These are phyloP conservation scores for Heterodera filipjevi DNA, from an alignment of 2,888 invertebrate species.

Conservation along the genomic window DNA sequence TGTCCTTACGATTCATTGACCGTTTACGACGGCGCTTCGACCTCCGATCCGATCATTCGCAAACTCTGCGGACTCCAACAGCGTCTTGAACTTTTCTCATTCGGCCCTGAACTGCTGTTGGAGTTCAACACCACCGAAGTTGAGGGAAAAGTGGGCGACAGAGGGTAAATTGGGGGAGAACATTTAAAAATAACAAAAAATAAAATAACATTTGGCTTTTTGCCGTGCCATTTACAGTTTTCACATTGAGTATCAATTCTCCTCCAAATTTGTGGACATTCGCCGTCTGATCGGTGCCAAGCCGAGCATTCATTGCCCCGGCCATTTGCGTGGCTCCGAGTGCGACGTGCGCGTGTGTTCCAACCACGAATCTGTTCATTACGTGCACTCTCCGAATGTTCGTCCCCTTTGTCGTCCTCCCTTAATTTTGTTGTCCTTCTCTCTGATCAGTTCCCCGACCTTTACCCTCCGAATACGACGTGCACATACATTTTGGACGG, in stretches of 20 bases:
- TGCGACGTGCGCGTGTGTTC: slow-evolving; percentile 74
- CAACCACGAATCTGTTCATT: slow-evolving; percentile 66
- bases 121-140: slow-evolving; percentile 65
- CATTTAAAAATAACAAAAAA: too few species aligned
- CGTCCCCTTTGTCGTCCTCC: not conserved
- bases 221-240: slow-evolving; percentile 44
- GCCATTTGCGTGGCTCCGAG: slow-evolving; percentile 70
- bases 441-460: slow-evolving; percentile 63
- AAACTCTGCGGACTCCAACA: slow-evolving; percentile 65
- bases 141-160: slow-evolving; percentile 72
- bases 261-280: slow-evolving; percentile 95
- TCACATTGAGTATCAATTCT: slow-evolving; percentile 92
- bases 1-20: slow-evolving; percentile 98
- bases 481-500: slow-evolving; percentile 73
- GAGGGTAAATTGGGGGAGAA: not conserved
- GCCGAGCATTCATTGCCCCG: slow-evolving; percentile 38
- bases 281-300: slow-evolving; percentile 72
- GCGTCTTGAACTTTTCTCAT: slow-evolving; percentile 59
- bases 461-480: slow-evolving; percentile 67
- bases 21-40: slow-evolving; percentile 90
- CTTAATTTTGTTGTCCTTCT: not conserved
- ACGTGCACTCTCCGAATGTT: slow-evolving; percentile 67
- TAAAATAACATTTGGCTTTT: not conserved
- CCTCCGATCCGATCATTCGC: slow-evolving; percentile 74
- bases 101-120: slow-evolving; percentile 55